Evolutionary conservation across 2,888 invertebrate species (phyloP).

Genomic region (Ophion ellenae): DNA sequence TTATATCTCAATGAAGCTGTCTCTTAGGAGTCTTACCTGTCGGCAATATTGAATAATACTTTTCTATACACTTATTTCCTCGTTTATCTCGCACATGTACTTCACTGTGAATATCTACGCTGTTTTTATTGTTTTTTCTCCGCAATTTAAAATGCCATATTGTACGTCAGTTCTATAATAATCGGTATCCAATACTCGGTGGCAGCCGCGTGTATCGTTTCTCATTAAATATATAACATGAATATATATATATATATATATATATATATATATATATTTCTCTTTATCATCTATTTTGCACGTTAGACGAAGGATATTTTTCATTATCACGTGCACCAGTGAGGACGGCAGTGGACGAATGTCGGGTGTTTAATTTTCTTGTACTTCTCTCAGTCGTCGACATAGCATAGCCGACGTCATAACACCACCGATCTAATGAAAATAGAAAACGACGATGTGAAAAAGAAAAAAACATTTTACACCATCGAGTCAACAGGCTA

Average conservation of each 20-base stretch:
- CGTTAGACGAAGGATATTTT: slow-evolving; percentile 54
- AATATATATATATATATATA: slow-evolving; percentile 16
- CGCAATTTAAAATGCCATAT: slow-evolving; percentile 7
- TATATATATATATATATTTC: slow-evolving; percentile 33
- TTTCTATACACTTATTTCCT: slow-evolving; percentile 23
- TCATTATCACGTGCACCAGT: slow-evolving; percentile 48
- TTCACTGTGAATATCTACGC: slow-evolving; percentile 19
- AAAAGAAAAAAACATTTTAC: slow-evolving; percentile 1
- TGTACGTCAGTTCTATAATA: slow-evolving; percentile 13
- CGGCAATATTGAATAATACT: slow-evolving; percentile 26
- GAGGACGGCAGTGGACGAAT: slow-evolving; percentile 63
- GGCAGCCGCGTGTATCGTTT: slow-evolving; percentile 4
- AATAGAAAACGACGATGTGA: slow-evolving; percentile 6
- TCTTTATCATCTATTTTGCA: slow-evolving; percentile 54
- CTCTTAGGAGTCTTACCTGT: slow-evolving; percentile 5
- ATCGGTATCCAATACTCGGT: slow-evolving; percentile 29
- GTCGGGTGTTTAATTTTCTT: slow-evolving; percentile 63
- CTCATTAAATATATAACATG: slow-evolving; percentile 17
- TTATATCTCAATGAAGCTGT: background rate
- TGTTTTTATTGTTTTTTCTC: slow-evolving; percentile 3
- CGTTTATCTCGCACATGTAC: background rate
- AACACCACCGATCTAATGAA: slow-evolving; percentile 76
- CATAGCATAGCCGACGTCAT: slow-evolving; percentile 78
- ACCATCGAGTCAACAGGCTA: background rate
- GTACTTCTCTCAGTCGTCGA: slow-evolving; percentile 75